These are phyloP conservation scores for Bufo bufo DNA, from an alignment of 2,113 vertebrate genomes.

Conservation along the genomic window DNA sequence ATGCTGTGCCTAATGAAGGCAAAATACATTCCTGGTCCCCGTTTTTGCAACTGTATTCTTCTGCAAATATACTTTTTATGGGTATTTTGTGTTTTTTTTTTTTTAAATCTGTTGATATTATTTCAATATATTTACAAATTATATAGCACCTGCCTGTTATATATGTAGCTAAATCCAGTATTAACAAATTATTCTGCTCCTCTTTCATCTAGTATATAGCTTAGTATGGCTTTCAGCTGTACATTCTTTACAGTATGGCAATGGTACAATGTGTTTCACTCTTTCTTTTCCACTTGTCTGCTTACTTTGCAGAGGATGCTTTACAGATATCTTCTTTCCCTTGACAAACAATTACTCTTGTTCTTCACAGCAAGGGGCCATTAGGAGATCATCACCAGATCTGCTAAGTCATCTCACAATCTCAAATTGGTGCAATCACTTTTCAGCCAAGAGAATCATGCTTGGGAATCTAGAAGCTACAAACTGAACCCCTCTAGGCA, in stretches of 20 bases:
- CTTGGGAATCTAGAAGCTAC: constrained; percentile 70
- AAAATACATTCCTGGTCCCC: neutral
- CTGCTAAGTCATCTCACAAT: constrained; percentile 80
- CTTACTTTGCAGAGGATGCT: constrained; percentile 70
- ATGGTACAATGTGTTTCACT: constrained; percentile 57
- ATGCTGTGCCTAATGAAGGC: neutral
- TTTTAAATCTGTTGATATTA: neutral
- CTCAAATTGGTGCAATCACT: constrained; percentile 75
- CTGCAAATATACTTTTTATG: neutral
- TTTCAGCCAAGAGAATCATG: constrained; percentile 71
- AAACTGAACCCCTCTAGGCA: constrained; percentile 69
- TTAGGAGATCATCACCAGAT: constrained; percentile 76
- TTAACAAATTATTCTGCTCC: constrained; percentile 2
- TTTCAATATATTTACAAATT: neutral
- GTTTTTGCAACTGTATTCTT: too few species aligned
- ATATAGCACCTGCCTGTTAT: neutral
- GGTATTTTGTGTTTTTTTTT: neutral
- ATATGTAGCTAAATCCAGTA: neutral
- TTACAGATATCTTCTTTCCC: constrained; percentile 73
- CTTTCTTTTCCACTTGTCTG: constrained; percentile 71
- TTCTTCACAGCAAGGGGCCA: constrained; percentile 73
- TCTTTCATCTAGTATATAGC: constrained; percentile 50
- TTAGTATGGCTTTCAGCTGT: neutral
- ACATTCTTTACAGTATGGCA: constrained; percentile 23
- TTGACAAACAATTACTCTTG: constrained; percentile 78